Percentiles rank a stretch among this genome's conserved stretches.
Conservation (phyloP, 2,113 vertebrate genomes). For the Aegotheles bennettii region DNA sequence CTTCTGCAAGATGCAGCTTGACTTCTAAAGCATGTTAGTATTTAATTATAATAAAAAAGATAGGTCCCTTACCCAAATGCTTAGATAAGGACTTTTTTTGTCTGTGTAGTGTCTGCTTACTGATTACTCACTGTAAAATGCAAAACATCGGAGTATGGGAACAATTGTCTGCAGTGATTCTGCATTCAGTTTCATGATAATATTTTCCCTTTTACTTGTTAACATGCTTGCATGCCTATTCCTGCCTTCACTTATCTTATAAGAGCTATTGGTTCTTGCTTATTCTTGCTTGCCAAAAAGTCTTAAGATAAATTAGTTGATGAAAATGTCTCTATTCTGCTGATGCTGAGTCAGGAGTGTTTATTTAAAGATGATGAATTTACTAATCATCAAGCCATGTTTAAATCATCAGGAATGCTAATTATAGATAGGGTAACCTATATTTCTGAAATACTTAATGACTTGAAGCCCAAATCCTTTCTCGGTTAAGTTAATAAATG, state of each 20-base stretch:
- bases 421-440: conserved; percentile 32
- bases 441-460: conserved; percentile 33
- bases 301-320: conserved; percentile 47
- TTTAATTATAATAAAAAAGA: background rate
- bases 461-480: background rate
- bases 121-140: conserved; percentile 28
- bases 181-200: conserved; percentile 16
- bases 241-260: conserved; percentile 33
- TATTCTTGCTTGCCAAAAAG: conserved; percentile 29
- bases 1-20: background rate
- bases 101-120: background rate
- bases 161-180: background rate
- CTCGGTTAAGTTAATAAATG: background rate
- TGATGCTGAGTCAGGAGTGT: conserved; percentile 51
- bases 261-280: background rate
- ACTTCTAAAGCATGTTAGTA: background rate
- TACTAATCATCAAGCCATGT: conserved; percentile 31
- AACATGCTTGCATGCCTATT: conserved; percentile 23
- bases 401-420: conserved; percentile 46
- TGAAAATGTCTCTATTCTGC: conserved; percentile 46
- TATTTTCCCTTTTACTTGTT: conserved; percentile 27
- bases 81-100: background rate
- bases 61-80: background rate
- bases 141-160: background rate
- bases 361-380: conserved; percentile 63